phyloP scores from a whole-genome alignment of 2,113 vertebrate species.

The Xiphophorus couchianus region DNA sequence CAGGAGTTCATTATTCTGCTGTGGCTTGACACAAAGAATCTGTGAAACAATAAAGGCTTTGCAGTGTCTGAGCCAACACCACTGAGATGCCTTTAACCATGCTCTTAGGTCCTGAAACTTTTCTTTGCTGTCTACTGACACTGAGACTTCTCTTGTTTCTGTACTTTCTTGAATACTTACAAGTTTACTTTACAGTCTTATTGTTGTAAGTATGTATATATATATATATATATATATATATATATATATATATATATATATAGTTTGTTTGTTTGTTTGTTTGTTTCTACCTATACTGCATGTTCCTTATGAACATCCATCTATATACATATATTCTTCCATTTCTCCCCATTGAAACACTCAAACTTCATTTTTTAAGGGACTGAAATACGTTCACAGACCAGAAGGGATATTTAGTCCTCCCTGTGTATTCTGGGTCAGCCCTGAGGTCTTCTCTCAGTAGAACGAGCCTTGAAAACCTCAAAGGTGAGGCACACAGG shows the following conservation, averaged over 20 bases:
- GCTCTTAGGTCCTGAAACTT: not conserved
- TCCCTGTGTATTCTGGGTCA: too few species aligned
- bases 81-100: conserved; percentile 1
- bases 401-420: too few species aligned
- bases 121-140: not conserved
- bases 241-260: too few species aligned
- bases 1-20: conserved; percentile 44
- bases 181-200: not conserved
- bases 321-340: too few species aligned
- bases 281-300: not conserved
- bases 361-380: too few species aligned
- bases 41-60: conserved; percentile 37
- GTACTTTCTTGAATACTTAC: not conserved
- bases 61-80: conserved; percentile 1
- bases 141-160: not conserved
- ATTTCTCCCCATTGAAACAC: too few species aligned
- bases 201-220: not conserved
- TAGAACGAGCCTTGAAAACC: too few species aligned
- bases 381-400: too few species aligned
- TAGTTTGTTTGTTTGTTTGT: too few species aligned
- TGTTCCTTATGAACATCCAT: not conserved
- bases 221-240: too few species aligned
- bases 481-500: too few species aligned
- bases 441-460: too few species aligned
- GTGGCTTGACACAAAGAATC: conserved; percentile 31